Base-by-base conservation (phyloP, 2,888 invertebrate species). In the Cabera pusaria region DNA sequence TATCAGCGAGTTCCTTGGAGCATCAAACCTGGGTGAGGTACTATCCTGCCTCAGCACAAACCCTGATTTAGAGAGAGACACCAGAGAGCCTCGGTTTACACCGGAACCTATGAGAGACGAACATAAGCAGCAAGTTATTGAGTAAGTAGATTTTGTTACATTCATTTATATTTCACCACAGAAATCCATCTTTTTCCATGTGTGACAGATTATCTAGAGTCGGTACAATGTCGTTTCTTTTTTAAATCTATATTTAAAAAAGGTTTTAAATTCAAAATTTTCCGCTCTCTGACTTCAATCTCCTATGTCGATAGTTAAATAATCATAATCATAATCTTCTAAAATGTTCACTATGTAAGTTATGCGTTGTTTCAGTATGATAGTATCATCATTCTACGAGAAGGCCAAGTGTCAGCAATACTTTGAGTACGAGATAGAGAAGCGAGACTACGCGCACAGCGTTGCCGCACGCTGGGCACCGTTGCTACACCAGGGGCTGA, bases 331-430 rank as follows among this genome's bases (percentile, higher is more conserved):
- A n/a, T n/a, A n/a, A n/a, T n/a, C n/a, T n/a, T n/a, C n/a, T n/a
- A n/a, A n/a, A n/a, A n/a, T n/a, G n/a, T n/a, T n/a, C n/a, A n/a
- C n/a, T n/a, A n/a, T n/a, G n/a, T n/a, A n/a, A n/a, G n/a, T n/a
- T n/a, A n/a, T n/a, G n/a, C n/a, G n/a, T n/a, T n/a, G 2, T 3
- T 24, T 41, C 48, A 12, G 96, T 39, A 96, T 96, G 82, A 93
- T 97, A 44, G 93, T 95, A 0, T 92, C 93, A 2, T 96, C 96
- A 66, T 97, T 97, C 80, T 95, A 94, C 73, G 92, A 92, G 62
- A 97, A 96, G 77, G 96, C 96, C 0, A 96, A 97, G 66, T 68
- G 97, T 55, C 96, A 97, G 64, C 92, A 92, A 65, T 96, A 94
- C 91, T 71, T 96, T 6, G 92, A 92, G 46, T 93, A 94, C 1